Evolutionary conservation across 1,140 invertebrate genomes (phyloP), one percentile per base, ranked within the genome.

Genomic region (Cryptotermes secundus): DNA sequence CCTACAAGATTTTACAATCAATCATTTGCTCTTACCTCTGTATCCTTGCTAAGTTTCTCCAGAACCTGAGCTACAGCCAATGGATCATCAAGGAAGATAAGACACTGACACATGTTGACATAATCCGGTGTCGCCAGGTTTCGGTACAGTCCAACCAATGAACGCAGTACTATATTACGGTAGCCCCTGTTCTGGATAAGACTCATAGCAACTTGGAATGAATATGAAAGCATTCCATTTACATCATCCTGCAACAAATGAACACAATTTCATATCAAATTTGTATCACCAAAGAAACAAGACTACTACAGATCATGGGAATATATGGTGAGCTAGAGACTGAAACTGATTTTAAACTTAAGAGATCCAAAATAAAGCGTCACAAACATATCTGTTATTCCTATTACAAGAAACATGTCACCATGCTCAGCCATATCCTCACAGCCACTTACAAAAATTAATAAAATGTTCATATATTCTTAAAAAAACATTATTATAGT

Each of bases 31-130:
- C 90, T 89, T 89, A 95, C 95, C 86, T 96, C 94, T 31, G 94
- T 93, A 6, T 94, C 94, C 89, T 95, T 94, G 79, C 95, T 96
- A 0, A 99, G 90, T 90, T 95, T 96, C 86, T 98, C 97, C 1
- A 99, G 90, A 86, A 99, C 95, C 89, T 97, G 95, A 22, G 97
- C 97, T 1, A 99, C 97, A 35, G 96, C 94, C 36, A 96, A 89
- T 2, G 98, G 95, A 91, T 99, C 97, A 89, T 99, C 97, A 79
- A 99, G 89, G 89, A 99, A 99, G 86, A 99, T 99, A 80, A 99
- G 92, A 90, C 98, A 99, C 90, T 99, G 97, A 87, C 96, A 96
- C 95, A 99, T 98, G 88, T 97, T 98, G 6, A 99, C 97, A 89
- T 98, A 99, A 88, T 99, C 98, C 0, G 97, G 97, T 22, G 95